Evolutionary conservation across 2,113 vertebrate species (phyloP).

Genomic region (Speoplatyrhinus poulsoni): DNA sequence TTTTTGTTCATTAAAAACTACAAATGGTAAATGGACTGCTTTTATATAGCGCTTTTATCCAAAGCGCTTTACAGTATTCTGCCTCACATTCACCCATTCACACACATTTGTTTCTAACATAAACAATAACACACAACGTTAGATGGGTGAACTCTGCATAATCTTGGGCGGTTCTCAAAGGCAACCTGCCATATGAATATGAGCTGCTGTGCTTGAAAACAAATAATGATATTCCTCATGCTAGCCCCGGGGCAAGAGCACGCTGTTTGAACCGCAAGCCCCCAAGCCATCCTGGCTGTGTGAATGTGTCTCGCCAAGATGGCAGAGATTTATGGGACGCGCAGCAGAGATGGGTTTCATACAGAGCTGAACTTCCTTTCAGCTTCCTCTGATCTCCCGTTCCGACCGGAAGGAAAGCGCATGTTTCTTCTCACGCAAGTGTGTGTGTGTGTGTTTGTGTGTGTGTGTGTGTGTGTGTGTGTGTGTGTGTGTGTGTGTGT

Average conservation of each 20-base stretch:
- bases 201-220: constrained; percentile 12
- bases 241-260: constrained; percentile 30
- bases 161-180: background rate
- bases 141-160: background rate
- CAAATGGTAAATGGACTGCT: too few species aligned
- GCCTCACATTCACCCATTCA: too few species aligned
- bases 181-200: background rate
- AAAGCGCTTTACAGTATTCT: too few species aligned
- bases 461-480: constrained; percentile 14
- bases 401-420: background rate
- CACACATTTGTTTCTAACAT: background rate
- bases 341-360: constrained; percentile 52
- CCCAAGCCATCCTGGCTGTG: constrained; percentile 27
- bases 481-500: constrained; percentile 22
- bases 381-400: constrained; percentile 41
- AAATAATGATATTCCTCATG: constrained; percentile 33
- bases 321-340: constrained; percentile 48
- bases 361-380: constrained; percentile 50
- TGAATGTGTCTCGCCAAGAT: constrained; percentile 49
- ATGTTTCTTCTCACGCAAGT: background rate
- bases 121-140: background rate
- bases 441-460: constrained; percentile 11
- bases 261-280: constrained; percentile 38
- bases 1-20: too few species aligned
- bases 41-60: too few species aligned